Evolutionary conservation across 2,888 invertebrate genomes (phyloP), one percentile per base, ranked within the genome.

Genomic region (Lordiphosa fenestrarum): DNA sequence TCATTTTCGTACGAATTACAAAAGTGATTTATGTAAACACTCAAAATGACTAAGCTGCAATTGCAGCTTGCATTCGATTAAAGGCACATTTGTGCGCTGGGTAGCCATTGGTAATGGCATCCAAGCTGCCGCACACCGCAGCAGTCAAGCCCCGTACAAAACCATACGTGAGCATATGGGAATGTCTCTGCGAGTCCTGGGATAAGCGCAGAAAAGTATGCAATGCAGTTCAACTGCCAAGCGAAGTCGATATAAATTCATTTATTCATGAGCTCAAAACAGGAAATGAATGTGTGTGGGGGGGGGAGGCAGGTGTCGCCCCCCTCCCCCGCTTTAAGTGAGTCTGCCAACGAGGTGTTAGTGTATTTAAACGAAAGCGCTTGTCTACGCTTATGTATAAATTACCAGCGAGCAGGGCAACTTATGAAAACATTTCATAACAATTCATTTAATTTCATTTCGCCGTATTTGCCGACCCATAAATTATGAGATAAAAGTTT

Each of bases 161-260:
- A 25, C 25, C 25, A 47, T 52, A 53, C 37, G 48, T 38, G 50
- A 13, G 41, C 57, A 41, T 60, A 46, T 60, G 63, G 47, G 39
- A 33, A 3, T 40, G 19, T 15, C 44, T 30, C 5, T 7, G n/a
- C 58, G 19, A n/a, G 36, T 23, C 15, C 15, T 7, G 12, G 69
- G 39, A 56, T 66, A 71, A 75, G 59, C 68, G 55, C 23, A 30
- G 41, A 23, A 67, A 71, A 77, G 59, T 71, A 74, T 66, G 72
- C 66, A 57, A 46, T 67, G 71, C 78, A 70, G 71, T 77, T 78
- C 66, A 81, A 70, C 69, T 67, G 77, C 65, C 68, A 67, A 56
- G 62, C 56, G 56, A 60, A 81, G 60, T 81, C 82, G 78, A 84
- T 80, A 84, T 84, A 80, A 80, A 84, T 80, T 77, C 82, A 80